Evolutionary conservation across 2,797 vertebrate genomes (phyloP).

Genomic region (Neoniphon sammara): DNA sequence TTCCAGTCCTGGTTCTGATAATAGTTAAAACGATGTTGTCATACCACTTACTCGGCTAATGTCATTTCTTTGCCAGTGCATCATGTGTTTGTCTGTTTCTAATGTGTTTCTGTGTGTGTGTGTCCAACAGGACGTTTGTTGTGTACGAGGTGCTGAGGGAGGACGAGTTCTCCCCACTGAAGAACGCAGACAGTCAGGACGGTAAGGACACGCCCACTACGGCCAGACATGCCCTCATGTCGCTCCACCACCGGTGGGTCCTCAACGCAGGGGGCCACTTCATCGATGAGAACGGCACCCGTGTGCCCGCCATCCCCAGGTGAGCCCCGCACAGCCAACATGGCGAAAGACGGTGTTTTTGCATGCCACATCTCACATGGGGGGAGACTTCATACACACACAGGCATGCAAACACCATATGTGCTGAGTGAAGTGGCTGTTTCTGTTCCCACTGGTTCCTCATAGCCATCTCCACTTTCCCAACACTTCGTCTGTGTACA

Average conservation of each 20-base stretch:
- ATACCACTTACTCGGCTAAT: not conserved
- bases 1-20: too few species aligned
- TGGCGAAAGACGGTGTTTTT: not conserved
- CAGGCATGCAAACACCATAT: not conserved
- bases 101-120: not conserved
- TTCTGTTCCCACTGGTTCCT: not conserved
- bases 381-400: slow-evolving; percentile 3
- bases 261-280: slow-evolving; percentile 96
- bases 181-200: slow-evolving; percentile 95
- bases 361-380: slow-evolving; percentile 4
- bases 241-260: slow-evolving; percentile 97
- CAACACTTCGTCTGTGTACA: slow-evolving; percentile 28
- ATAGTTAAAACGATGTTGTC: not conserved
- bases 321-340: slow-evolving; percentile 62
- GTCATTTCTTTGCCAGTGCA: not conserved
- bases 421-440: not conserved
- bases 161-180: slow-evolving; percentile 96
- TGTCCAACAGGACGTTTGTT: slow-evolving; percentile 87
- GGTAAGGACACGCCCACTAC: slow-evolving; percentile 98
- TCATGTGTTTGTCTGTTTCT: not conserved
- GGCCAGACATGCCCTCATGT: slow-evolving; percentile 91
- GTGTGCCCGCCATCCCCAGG: slow-evolving; percentile 94
- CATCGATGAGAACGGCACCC: slow-evolving; percentile 92
- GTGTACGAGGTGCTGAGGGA: slow-evolving; percentile 95
- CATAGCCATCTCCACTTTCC: slow-evolving; percentile 7